A percentile compares a stretch with the other conserved stretches of the same genome.
Evolutionary conservation across 2,888 invertebrate species (phyloP).

Genomic region (Agrochola litura): DNA sequence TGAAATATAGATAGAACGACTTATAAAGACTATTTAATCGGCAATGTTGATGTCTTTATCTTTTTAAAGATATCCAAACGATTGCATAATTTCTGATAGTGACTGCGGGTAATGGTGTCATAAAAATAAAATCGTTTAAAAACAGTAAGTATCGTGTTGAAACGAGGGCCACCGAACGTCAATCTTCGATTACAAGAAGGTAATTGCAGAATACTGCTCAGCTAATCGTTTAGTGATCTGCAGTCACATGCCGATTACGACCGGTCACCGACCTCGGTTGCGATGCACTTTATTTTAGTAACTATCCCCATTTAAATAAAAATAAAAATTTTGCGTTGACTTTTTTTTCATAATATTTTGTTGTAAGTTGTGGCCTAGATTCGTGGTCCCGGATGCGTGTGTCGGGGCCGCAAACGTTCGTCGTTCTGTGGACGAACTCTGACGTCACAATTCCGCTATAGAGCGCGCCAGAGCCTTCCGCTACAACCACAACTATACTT

Average conservation of each 20-base stretch:
- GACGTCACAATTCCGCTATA: slow-evolving; percentile 75
- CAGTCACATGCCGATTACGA: slow-evolving; percentile 19
- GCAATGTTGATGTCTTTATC: slow-evolving; percentile 7
- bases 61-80: slow-evolving; percentile 27
- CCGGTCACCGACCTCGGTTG: slow-evolving; percentile 18
- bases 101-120: slow-evolving; percentile 31
- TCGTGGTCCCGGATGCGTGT: slow-evolving; percentile 74
- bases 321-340: background rate
- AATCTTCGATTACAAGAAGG: slow-evolving; percentile 22
- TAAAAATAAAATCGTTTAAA: slow-evolving; percentile 43
- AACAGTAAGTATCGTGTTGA: slow-evolving; percentile 35
- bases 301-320: slow-evolving; percentile 12
- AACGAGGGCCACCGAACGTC: slow-evolving; percentile 35
- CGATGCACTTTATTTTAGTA: slow-evolving; percentile 22
- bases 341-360: slow-evolving; percentile 53
- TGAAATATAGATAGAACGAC: background rate
- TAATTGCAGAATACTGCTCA: slow-evolving; percentile 37
- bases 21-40: slow-evolving; percentile 7
- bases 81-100: slow-evolving; percentile 45
- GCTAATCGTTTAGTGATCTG: slow-evolving; percentile 26
- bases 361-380: slow-evolving; percentile 71
- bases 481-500: slow-evolving; percentile 68
- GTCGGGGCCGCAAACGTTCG: slow-evolving; percentile 68
- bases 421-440: slow-evolving; percentile 68
- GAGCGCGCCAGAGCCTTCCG: slow-evolving; percentile 72